A percentile compares a stretch with the other conserved stretches of the same genome.
These are phyloP conservation scores for Stylophora pistillata DNA, from an alignment of 64 coral and sea anemone genomes.

Conservation along the genomic window DNA sequence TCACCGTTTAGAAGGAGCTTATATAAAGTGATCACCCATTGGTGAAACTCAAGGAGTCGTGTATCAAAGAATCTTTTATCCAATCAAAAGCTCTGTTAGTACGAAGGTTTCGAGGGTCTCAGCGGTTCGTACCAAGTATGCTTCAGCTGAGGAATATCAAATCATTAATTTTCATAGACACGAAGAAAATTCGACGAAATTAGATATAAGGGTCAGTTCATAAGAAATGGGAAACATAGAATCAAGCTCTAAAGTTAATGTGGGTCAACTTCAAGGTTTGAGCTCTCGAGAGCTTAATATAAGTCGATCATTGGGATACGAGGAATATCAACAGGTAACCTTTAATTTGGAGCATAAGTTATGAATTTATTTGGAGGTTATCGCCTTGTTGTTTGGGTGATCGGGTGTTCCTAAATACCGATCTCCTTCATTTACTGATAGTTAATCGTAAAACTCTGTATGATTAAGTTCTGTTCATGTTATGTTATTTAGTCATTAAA, in stretches of 20 bases:
- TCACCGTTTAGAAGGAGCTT: neutral
- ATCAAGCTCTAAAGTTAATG: conserved; percentile 73
- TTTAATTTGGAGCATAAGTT: too few species aligned
- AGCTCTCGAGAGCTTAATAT: conserved; percentile 80
- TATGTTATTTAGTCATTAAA: too few species aligned
- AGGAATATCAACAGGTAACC: conserved; percentile 77
- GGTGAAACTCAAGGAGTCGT: neutral
- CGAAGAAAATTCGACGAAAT: neutral
- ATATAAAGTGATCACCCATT: neutral
- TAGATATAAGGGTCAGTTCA: neutral
- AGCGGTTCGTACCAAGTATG: neutral
- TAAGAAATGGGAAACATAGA: conserved; percentile 80
- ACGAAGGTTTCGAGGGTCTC: neutral
- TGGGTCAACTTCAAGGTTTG: conserved; percentile 64
- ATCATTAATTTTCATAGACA: neutral
- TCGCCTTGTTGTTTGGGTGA: too few species aligned
- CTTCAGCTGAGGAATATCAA: neutral
- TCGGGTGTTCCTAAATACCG: too few species aligned
- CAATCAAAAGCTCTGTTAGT: conserved; percentile 18
- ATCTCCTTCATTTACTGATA: too few species aligned
- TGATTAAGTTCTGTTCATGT: too few species aligned
- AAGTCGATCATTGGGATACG: conserved; percentile 72
- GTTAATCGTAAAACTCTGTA: too few species aligned
- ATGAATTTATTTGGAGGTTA: too few species aligned
- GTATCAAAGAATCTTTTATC: neutral